Conservation (phyloP, 2,797 vertebrate genomes). For the Novumbra hubbsi region DNA sequence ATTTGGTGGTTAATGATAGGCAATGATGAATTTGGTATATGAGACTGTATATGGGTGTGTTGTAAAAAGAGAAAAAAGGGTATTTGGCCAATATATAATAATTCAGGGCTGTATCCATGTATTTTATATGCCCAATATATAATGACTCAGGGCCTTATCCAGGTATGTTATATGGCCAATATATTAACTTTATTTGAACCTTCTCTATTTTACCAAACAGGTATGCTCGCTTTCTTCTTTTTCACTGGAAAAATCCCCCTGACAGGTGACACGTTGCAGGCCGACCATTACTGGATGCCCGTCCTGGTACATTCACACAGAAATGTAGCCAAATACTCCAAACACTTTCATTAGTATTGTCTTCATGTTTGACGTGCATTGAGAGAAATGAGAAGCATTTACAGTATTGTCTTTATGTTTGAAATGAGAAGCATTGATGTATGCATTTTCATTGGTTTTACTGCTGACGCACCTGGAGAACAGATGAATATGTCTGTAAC, state of each 20-base stretch:
- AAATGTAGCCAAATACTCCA: not conserved
- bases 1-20: too few species aligned
- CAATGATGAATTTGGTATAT: too few species aligned
- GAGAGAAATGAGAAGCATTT: too few species aligned
- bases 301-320: conserved; percentile 64
- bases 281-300: conserved; percentile 73
- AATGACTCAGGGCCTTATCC: too few species aligned
- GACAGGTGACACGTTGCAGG: conserved; percentile 45
- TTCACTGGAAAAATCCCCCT: conserved; percentile 63
- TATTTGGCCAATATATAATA: too few species aligned
- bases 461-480: not conserved
- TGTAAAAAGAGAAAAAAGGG: too few species aligned
- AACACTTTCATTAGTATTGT: not conserved
- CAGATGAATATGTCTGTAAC: not conserved
- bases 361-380: not conserved
- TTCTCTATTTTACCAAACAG: conserved; percentile 27
- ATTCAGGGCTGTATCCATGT: too few species aligned
- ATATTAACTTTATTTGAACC: too few species aligned
- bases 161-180: too few species aligned
- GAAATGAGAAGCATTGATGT: not conserved
- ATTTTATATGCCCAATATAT: too few species aligned
- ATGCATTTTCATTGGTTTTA: not conserved
- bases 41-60: too few species aligned
- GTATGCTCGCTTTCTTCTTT: conserved; percentile 73
- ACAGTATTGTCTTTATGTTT: too few species aligned